Conservation (phyloP, 2,888 invertebrate genomes). For the Aquatica leii region DNA sequence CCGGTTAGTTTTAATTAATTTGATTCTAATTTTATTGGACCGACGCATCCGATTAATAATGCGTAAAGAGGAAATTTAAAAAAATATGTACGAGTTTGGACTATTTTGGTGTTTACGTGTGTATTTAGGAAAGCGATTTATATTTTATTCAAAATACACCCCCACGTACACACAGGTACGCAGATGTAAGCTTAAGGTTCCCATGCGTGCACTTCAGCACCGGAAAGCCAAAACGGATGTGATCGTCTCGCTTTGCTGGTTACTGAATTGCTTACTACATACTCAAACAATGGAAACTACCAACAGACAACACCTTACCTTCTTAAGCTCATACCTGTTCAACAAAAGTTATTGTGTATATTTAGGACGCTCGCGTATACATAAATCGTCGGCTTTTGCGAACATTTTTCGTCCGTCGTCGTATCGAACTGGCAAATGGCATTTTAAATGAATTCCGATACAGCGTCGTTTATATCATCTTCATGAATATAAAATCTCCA, state of each 20-base stretch:
- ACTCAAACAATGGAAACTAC: conserved; percentile 38
- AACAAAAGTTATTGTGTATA: conserved; percentile 15
- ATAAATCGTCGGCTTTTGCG: not conserved
- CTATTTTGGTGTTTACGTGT: not conserved
- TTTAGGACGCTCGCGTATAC: conserved; percentile 9
- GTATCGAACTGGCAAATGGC: conserved; percentile 1
- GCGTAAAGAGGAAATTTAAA: not conserved
- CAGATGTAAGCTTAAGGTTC: conserved; percentile 28
- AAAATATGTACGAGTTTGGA: not conserved
- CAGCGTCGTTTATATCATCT: not conserved
- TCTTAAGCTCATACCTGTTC: conserved; percentile 24
- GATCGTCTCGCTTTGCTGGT: conserved; percentile 53
- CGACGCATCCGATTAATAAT: not conserved
- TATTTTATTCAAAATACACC: conserved; percentile 1
- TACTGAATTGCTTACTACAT: conserved; percentile 35
- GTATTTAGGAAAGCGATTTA: not conserved
- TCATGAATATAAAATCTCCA: conserved; percentile 13
- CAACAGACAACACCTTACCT: conserved; percentile 32
- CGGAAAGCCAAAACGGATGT: conserved; percentile 56
- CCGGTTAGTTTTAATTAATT: too few relatives aligned
- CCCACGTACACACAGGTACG: not conserved
- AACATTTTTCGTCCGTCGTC: too few relatives aligned
- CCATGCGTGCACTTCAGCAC: conserved; percentile 47
- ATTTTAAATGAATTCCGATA: conserved; percentile 11
- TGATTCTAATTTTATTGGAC: not conserved